Conservation (phyloP, 2,113 vertebrate genomes). For the Actinemys pallida region DNA sequence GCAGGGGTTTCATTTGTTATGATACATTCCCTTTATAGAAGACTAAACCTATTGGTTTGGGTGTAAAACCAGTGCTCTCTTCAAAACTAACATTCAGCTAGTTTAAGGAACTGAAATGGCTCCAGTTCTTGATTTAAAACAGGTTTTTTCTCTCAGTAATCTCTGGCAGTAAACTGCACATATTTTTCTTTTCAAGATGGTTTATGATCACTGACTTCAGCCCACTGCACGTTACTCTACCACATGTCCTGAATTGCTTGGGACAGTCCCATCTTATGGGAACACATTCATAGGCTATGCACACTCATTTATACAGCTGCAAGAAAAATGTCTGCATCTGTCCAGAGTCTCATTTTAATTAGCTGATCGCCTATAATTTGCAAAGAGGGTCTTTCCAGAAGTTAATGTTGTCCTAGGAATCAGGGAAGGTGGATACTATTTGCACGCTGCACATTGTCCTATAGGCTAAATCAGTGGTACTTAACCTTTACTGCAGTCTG, state of each 20-base stretch:
- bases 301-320: conserved; percentile 52
- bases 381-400: conserved; percentile 38
- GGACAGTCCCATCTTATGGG: conserved; percentile 58
- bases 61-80: conserved; percentile 52
- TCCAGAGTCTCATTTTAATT: conserved; percentile 35
- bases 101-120: conserved; percentile 52
- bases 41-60: conserved; percentile 49
- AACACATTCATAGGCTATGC: conserved; percentile 5
- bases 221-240: conserved; percentile 51
- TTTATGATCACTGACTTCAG: conserved; percentile 74
- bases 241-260: conserved; percentile 62
- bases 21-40: conserved; percentile 46
- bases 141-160: conserved; percentile 67
- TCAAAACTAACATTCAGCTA: conserved; percentile 56
- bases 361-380: conserved; percentile 5
- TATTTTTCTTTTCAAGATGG: conserved; percentile 70
- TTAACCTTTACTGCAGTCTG: too few species aligned
- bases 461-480: not conserved
- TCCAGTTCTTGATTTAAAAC: conserved; percentile 73
- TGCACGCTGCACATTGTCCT: not conserved
- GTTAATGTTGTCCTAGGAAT: conserved; percentile 1
- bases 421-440: not conserved
- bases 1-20: conserved; percentile 45
- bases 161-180: conserved; percentile 70
- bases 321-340: conserved; percentile 42